phyloP scores from a whole-genome alignment of 2,888 invertebrate genomes.

The Bibio marci region DNA sequence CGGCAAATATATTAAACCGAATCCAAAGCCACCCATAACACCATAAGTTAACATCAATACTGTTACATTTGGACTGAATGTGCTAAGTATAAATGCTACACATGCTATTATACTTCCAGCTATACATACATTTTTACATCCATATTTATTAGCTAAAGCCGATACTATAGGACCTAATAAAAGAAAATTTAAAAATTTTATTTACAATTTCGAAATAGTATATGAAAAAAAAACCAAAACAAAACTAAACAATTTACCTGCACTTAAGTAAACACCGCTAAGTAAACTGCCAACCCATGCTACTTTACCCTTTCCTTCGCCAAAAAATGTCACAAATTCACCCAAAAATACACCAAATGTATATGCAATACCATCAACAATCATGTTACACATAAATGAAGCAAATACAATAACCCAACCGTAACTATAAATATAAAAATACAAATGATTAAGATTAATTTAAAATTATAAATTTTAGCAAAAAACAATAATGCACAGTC shows the following conservation, averaged over 20 bases:
- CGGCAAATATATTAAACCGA: conserved; percentile 86
- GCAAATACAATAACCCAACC: conserved; percentile 91
- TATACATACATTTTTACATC: conserved; percentile 86
- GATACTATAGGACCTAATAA: conserved; percentile 78
- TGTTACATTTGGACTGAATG: conserved; percentile 71
- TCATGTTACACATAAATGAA: conserved; percentile 93
- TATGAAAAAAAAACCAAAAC: not conserved
- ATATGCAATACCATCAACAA: conserved; percentile 97
- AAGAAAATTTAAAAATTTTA: conserved; percentile 1
- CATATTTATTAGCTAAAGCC: conserved; percentile 89
- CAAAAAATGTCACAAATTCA: conserved; percentile 64
- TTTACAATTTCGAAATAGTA: too few species aligned
- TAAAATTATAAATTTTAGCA: too few species aligned
- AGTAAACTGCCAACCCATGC: conserved; percentile 91
- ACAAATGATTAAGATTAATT: not conserved
- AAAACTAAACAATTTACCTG: conserved; percentile 41
- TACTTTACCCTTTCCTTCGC: conserved; percentile 69
- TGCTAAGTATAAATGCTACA: conserved; percentile 68
- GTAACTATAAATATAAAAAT: conserved; percentile 34
- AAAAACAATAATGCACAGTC: too few species aligned
- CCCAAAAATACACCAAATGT: conserved; percentile 88
- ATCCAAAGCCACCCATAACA: conserved; percentile 84
- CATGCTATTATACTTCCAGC: conserved; percentile 77
- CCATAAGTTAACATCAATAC: conserved; percentile 89
- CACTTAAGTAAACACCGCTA: conserved; percentile 88